phyloP scores from a whole-genome alignment of 1,140 invertebrate genomes.

The Venturia canescens region DNA sequence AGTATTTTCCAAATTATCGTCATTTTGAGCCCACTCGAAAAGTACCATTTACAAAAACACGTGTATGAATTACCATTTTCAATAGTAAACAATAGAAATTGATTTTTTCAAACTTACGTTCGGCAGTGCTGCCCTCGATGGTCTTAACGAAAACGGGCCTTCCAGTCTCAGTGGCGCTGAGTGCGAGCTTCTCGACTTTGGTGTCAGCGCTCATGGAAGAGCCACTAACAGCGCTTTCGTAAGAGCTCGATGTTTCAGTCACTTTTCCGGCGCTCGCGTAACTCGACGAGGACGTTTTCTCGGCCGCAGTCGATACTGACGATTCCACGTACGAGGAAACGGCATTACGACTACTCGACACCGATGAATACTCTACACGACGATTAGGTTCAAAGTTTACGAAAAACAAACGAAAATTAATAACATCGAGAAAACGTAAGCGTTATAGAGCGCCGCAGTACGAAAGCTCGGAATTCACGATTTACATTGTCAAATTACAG shows the following conservation, averaged over 20 bases:
- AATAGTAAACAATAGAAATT: too few relatives aligned
- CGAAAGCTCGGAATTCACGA: background rate
- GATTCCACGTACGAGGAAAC: conserved; percentile 76
- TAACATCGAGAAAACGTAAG: conserved; percentile 38
- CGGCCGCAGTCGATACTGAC: conserved; percentile 72
- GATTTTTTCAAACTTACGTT: conserved; percentile 82
- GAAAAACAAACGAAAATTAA: too few relatives aligned
- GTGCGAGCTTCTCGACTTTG: conserved; percentile 61
- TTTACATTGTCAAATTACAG: too few relatives aligned
- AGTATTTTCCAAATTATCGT: too few relatives aligned
- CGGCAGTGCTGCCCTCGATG: conserved; percentile 84
- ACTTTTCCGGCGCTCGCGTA: conserved; percentile 67
- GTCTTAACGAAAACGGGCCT: conserved; percentile 85
- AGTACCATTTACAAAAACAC: too few relatives aligned
- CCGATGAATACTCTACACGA: conserved; percentile 78
- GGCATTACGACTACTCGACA: conserved; percentile 75
- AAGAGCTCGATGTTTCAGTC: conserved; percentile 70
- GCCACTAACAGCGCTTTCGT: conserved; percentile 70
- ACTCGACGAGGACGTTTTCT: conserved; percentile 65
- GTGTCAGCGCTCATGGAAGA: conserved; percentile 63
- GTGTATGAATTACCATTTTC: too few relatives aligned
- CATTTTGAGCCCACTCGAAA: too few relatives aligned
- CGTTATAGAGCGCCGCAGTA: background rate
- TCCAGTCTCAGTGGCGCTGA: conserved; percentile 74
- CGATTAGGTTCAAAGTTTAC: conserved; percentile 52